These are phyloP conservation scores for Acleris cristana DNA, from an alignment of 2,888 invertebrate species.

Conservation along the genomic window DNA sequence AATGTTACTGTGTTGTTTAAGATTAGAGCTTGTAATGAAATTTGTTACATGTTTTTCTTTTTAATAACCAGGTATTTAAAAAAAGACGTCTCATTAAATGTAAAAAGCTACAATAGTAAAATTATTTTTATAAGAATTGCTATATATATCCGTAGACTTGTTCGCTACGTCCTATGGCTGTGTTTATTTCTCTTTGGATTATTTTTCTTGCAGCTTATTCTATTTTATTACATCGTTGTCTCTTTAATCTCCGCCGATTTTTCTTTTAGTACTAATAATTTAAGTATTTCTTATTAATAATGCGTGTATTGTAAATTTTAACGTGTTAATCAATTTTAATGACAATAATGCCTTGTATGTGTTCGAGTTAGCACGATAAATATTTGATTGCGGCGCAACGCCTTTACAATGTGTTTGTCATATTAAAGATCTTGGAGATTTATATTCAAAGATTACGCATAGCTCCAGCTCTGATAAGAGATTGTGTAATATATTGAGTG, in stretches of 20 bases:
- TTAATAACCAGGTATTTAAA: too few species aligned
- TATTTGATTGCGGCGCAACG: conserved; percentile 2
- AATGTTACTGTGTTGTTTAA: conserved; percentile 26
- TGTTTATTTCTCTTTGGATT: too few species aligned
- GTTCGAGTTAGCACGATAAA: conserved; percentile 26
- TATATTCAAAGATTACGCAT: neutral
- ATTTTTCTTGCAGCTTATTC: too few species aligned
- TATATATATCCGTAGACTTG: too few species aligned
- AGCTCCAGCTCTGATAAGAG: conserved; percentile 16
- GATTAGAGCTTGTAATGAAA: neutral
- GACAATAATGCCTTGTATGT: conserved; percentile 54
- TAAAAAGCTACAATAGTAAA: too few species aligned
- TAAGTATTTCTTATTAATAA: neutral
- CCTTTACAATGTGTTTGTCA: conserved; percentile 10
- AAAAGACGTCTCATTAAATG: too few species aligned
- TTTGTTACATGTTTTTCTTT: too few species aligned
- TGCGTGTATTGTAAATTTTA: conserved; percentile 35
- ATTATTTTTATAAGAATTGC: too few species aligned
- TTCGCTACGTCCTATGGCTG: too few species aligned
- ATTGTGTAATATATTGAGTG: neutral
- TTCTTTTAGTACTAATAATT: neutral
- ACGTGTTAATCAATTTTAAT: conserved; percentile 51
- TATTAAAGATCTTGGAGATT: conserved; percentile 24
- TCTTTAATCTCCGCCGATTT: too few species aligned
- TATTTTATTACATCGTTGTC: too few species aligned